These are phyloP conservation scores for Calycopis cecrops DNA, from an alignment of 1,140 invertebrate species.

Conservation along the genomic window DNA sequence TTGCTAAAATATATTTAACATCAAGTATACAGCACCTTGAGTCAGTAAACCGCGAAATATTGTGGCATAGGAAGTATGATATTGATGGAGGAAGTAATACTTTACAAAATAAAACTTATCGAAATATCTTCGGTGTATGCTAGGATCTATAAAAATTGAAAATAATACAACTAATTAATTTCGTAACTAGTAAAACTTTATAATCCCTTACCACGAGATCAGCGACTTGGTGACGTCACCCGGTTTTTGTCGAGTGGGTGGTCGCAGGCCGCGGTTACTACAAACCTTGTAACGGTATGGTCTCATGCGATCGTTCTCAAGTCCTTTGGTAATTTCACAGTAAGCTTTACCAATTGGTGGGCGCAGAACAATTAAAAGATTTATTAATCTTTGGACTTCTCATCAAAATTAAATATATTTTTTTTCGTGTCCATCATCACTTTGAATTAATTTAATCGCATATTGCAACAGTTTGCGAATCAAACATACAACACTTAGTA, in stretches of 20 bases:
- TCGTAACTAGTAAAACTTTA: constrained; percentile 74
- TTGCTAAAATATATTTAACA: constrained; percentile 27
- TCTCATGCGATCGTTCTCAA: constrained; percentile 27
- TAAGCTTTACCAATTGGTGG: constrained; percentile 64
- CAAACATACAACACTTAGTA: constrained; percentile 74
- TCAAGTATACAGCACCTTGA: constrained; percentile 33
- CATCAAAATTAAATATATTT: constrained; percentile 46
- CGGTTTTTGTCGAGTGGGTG: constrained; percentile 24
- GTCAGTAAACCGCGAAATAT: constrained; percentile 18
- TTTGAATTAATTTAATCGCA: constrained; percentile 66
- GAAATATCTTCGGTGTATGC: constrained; percentile 74
- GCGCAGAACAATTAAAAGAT: constrained; percentile 39
- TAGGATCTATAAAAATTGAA: constrained; percentile 75
- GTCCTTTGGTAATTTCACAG: constrained; percentile 55
- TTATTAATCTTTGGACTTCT: constrained; percentile 68
- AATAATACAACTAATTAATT: constrained; percentile 75
- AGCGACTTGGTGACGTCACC: constrained; percentile 61
- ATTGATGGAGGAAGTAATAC: constrained; percentile 72
- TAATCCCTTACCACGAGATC: constrained; percentile 72
- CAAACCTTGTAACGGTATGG: neutral
- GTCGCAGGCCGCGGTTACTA: constrained; percentile 9
- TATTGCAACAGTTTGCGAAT: constrained; percentile 71
- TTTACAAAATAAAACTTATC: constrained; percentile 74
- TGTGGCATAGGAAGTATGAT: constrained; percentile 42
- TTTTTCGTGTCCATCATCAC: constrained; percentile 55